Percentiles rank a stretch among this genome's conserved stretches.
These are phyloP conservation scores for Arizona elegans DNA, from an alignment of 2,113 vertebrate genomes.

Conservation along the genomic window DNA sequence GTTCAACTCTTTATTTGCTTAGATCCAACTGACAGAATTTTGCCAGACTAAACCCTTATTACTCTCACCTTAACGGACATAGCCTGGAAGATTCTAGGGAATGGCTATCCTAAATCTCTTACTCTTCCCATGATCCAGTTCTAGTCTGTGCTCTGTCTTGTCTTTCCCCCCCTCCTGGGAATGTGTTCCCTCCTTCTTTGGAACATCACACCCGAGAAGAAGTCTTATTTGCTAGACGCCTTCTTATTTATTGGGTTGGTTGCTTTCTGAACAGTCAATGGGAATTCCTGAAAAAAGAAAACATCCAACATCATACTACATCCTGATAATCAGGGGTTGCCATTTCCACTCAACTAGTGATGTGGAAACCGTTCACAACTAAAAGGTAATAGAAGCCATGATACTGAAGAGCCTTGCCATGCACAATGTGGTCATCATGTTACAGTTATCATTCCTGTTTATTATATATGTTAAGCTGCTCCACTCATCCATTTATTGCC, in stretches of 20 bases:
- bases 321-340: background rate
- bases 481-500: background rate
- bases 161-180: background rate
- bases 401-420: background rate
- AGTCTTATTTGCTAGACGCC: background rate
- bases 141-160: background rate
- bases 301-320: background rate
- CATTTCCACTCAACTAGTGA: background rate
- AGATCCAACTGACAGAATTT: background rate
- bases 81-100: background rate
- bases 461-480: background rate
- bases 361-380: background rate
- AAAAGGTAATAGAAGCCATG: background rate
- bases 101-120: background rate
- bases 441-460: background rate
- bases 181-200: background rate
- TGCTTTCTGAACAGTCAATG: background rate
- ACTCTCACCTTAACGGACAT: background rate
- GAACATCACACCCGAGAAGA: background rate
- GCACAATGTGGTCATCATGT: background rate
- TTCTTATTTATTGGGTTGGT: background rate
- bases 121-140: background rate
- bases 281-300: background rate
- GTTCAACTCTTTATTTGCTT: background rate
- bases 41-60: background rate